Evolutionary conservation across 1,140 invertebrate species (phyloP).

Genomic region (Stegodyphus dumicola): DNA sequence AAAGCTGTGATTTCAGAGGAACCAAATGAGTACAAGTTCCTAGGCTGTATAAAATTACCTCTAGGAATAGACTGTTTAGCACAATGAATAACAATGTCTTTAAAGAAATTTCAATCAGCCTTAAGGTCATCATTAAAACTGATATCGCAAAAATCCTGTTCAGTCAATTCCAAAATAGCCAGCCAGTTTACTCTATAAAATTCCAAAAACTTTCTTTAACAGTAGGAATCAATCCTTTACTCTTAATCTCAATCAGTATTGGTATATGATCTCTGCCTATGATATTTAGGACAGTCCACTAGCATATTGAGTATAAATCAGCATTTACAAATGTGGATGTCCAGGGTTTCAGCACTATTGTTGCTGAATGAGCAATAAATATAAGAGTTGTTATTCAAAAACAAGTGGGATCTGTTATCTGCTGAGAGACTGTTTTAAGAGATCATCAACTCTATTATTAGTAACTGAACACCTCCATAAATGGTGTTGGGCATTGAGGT

Average conservation of each 20-base stretch:
- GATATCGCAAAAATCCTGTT: neutral
- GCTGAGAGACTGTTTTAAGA: neutral
- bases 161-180: neutral
- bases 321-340: neutral
- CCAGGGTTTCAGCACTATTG: neutral
- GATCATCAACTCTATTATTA: slow-evolving; percentile 14
- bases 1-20: neutral
- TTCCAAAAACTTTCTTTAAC: neutral
- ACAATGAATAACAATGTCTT: neutral
- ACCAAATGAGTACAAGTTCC: neutral
- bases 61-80: slow-evolving; percentile 8
- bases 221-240: neutral
- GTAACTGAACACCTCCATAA: neutral
- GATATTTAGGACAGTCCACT: neutral
- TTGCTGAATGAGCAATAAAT: slow-evolving; percentile 2
- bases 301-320: neutral
- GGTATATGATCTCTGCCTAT: slow-evolving; percentile 10
- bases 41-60: neutral
- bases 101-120: neutral
- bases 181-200: slow-evolving; percentile 2
- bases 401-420: neutral
- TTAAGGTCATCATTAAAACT: neutral
- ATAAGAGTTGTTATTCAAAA: slow-evolving; percentile 2
- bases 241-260: slow-evolving; percentile 3
- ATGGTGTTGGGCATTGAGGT: slow-evolving; percentile 8